Percentiles rank a stretch among this genome's conserved stretches.
phyloP scores from a whole-genome alignment of 2,113 vertebrate species.

The Sapayoa aenigma region DNA sequence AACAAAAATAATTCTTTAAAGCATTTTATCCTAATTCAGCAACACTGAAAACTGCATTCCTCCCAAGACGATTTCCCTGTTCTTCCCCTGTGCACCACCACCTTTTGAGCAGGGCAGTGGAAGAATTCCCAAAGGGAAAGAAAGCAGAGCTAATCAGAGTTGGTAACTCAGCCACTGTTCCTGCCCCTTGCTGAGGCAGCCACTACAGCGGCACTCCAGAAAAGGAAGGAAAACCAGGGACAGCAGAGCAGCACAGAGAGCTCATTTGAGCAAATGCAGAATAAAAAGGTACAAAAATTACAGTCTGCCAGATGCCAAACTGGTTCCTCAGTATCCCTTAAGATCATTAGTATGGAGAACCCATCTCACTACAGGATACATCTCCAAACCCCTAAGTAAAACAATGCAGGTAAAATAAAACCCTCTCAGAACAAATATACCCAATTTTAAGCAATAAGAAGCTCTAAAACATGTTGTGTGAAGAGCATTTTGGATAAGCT shows the following conservation, averaged over 20 bases:
- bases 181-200: background rate
- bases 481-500: background rate
- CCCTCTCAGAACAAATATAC: background rate
- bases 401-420: background rate
- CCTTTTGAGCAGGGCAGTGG: fast-evolving
- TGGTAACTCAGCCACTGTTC: background rate
- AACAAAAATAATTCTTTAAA: background rate
- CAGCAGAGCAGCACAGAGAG: background rate
- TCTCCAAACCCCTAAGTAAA: background rate
- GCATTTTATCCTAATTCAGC: background rate
- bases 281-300: background rate
- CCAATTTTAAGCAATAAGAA: background rate
- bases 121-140: background rate
- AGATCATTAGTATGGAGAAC: background rate
- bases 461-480: background rate
- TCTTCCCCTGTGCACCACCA: background rate
- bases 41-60: background rate
- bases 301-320: background rate
- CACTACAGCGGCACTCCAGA: background rate
- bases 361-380: background rate
- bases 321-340: background rate
- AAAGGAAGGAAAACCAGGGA: background rate
- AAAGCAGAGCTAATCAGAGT: background rate
- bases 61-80: background rate
- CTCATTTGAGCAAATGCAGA: background rate